These are phyloP conservation scores for Prionailurus viverrinus DNA, from an alignment of 2,113 vertebrate genomes.

Conservation along the genomic window DNA sequence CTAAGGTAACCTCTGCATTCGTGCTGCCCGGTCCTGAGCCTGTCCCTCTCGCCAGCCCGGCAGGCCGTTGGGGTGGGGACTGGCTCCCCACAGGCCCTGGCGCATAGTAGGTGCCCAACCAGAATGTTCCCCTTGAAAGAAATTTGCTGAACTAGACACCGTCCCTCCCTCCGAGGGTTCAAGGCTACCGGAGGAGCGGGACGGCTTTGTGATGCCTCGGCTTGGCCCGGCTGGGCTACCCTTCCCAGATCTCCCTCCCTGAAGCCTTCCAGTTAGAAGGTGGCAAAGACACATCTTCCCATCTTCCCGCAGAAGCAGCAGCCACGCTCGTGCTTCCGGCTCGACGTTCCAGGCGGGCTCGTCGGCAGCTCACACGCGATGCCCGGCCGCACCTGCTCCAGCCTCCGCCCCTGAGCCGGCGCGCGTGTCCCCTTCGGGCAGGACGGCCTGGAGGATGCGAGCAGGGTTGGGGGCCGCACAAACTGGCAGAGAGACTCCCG, in stretches of 20 bases:
- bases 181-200: accelerated
- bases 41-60: not conserved
- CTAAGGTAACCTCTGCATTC: accelerated
- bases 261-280: not conserved
- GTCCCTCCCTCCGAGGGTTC: too few species aligned
- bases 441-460: accelerated
- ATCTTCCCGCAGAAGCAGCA: too few species aligned
- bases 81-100: not conserved
- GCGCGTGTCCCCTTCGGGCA: not conserved
- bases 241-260: not conserved
- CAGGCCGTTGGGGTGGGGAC: not conserved
- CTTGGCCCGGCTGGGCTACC: not conserved
- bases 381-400: not conserved
- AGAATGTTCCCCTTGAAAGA: not conserved
- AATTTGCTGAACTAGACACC: not conserved
- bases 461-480: too few species aligned
- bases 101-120: not conserved
- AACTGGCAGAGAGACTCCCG: accelerated
- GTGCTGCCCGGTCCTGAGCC: accelerated
- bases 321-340: accelerated
- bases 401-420: accelerated
- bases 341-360: accelerated
- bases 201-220: accelerated
- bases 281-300: accelerated
- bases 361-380: accelerated